phyloP scores from a whole-genome alignment of 1,140 invertebrate genomes.

The Euborellia annulipes region DNA sequence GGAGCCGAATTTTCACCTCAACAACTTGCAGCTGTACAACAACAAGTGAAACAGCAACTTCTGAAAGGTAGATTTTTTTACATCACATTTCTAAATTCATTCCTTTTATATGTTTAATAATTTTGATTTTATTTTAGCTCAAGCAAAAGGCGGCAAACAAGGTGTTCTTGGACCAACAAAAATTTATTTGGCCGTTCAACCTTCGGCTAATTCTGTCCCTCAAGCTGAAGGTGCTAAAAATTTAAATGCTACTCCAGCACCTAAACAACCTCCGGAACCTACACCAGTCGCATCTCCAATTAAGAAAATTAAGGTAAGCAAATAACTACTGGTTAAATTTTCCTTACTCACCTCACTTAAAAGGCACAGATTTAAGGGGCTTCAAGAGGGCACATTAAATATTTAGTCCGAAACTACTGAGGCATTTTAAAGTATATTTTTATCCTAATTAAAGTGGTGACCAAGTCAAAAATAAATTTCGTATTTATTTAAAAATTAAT shows the following conservation, averaged over 20 bases:
- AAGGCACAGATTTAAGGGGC: too few species aligned
- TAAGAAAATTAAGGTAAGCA: too few species aligned
- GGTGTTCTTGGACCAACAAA: constrained; percentile 67
- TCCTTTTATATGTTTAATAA: not conserved
- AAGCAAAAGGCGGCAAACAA: constrained; percentile 64
- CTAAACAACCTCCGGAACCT: constrained; percentile 2
- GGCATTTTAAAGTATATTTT: too few species aligned
- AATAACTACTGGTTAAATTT: too few species aligned
- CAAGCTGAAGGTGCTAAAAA: constrained; percentile 11
- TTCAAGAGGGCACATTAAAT: too few species aligned
- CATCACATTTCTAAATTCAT: not conserved
- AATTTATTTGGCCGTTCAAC: constrained; percentile 69
- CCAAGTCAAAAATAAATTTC: too few species aligned
- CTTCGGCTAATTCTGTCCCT: constrained; percentile 23
- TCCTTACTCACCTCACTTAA: too few species aligned
- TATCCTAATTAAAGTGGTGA: too few species aligned
- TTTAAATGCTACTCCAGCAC: constrained; percentile 19
- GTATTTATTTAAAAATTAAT: too few species aligned
- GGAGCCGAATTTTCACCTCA: constrained; percentile 64
- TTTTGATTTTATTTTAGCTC: constrained; percentile 31
- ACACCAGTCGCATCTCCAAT: too few species aligned
- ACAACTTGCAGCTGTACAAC: constrained; percentile 61
- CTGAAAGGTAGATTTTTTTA: constrained; percentile 45
- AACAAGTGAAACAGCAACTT: constrained; percentile 74
- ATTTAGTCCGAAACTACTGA: too few species aligned